phyloP scores from a whole-genome alignment of 2,113 vertebrate species.

The Nyctereutes procyonoides region DNA sequence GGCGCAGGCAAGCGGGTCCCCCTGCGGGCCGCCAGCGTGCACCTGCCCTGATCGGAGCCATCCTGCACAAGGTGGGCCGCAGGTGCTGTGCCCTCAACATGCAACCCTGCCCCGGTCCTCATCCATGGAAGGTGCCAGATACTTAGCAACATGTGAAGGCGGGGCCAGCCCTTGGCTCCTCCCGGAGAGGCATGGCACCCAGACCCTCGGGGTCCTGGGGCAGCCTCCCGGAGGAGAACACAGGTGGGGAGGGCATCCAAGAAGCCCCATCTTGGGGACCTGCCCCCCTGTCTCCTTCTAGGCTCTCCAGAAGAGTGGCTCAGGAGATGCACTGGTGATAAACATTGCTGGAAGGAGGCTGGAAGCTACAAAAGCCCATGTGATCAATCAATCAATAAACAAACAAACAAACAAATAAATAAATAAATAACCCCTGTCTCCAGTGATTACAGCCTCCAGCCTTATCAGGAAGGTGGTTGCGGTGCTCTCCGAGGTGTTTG shows the following conservation, averaged over 20 bases:
- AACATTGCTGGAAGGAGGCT: not conserved
- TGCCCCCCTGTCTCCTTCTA: not conserved
- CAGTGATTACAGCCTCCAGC: not conserved
- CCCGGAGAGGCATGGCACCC: not conserved
- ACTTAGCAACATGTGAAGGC: not conserved
- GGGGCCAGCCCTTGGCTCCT: not conserved
- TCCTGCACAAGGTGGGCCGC: not conserved
- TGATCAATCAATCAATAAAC: not conserved
- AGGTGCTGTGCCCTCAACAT: not conserved
- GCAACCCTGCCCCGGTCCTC: not conserved
- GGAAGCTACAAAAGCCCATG: not conserved
- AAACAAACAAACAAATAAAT: not conserved
- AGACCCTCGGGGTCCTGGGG: rapidly evolving
- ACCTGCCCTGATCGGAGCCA: not conserved
- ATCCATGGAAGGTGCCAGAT: rapidly evolving
- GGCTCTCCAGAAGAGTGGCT: not conserved
- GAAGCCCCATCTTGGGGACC: too few relatives aligned
- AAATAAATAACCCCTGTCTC: not conserved
- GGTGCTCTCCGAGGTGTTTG: not conserved
- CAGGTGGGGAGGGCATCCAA: rapidly evolving
- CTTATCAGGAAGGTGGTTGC: not conserved
- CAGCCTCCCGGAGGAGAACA: rapidly evolving
- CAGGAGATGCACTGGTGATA: not conserved
- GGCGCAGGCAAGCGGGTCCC: not conserved
- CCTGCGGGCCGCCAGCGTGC: rapidly evolving